phyloP scores from a whole-genome alignment of 2,888 invertebrate genomes.

The Lepidochrysops patricia region DNA sequence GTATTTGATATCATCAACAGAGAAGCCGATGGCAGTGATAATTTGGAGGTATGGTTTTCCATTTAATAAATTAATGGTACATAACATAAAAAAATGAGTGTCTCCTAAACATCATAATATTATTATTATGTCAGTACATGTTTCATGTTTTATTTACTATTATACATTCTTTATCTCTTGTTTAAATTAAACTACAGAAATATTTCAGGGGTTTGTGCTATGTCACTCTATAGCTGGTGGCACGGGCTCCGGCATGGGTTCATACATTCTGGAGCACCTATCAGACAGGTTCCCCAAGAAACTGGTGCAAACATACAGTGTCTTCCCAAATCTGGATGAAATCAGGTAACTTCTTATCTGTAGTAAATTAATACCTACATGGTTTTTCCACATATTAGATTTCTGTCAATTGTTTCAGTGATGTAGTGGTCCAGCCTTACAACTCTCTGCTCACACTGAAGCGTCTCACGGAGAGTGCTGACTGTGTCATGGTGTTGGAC shows the following conservation, averaged over 20 bases:
- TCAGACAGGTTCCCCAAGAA: constrained; percentile 98
- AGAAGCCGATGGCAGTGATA: constrained; percentile 98
- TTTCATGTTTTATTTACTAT: too few relatives aligned
- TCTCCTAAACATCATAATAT: too few relatives aligned
- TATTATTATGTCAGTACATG: too few relatives aligned
- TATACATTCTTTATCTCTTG: too few relatives aligned
- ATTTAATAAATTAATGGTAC: background rate
- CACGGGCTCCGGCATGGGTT: constrained; percentile 99
- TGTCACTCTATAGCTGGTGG: constrained; percentile 99
- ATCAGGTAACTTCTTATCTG: constrained; percentile 81
- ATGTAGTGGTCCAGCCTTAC: constrained; percentile 97
- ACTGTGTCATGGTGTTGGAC: constrained; percentile 97
- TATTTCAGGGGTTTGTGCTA: constrained; percentile 90
- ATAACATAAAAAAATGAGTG: too few relatives aligned
- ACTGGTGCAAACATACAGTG: constrained; percentile 97
- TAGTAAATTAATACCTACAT: too few relatives aligned
- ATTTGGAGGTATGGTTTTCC: constrained; percentile 83
- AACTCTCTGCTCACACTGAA: constrained; percentile 96
- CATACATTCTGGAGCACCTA: constrained; percentile 90
- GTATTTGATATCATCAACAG: constrained; percentile 98
- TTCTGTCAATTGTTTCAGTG: constrained; percentile 71
- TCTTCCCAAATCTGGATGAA: constrained; percentile 98
- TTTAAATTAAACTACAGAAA: constrained; percentile 6
- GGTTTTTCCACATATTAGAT: too few relatives aligned
- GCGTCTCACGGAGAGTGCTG: constrained; percentile 94